These are phyloP conservation scores for Andrena haemorrhoa DNA, from an alignment of 2,888 invertebrate species.

Conservation along the genomic window DNA sequence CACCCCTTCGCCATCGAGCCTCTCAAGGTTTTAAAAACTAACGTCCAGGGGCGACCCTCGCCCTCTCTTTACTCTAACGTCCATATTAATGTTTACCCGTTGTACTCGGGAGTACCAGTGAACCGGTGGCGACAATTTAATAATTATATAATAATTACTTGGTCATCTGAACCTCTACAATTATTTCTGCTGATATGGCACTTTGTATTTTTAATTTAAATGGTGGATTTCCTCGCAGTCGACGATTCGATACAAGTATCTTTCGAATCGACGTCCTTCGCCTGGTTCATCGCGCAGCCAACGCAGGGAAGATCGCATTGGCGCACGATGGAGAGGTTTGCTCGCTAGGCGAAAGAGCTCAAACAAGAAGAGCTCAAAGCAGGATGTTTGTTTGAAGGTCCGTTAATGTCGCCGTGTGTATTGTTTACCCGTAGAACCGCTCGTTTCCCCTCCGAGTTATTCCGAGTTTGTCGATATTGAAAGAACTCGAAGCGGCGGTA, in stretches of 20 bases:
- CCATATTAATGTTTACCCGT: not conserved
- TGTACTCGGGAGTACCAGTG: not conserved
- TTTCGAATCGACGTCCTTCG: slow-evolving; percentile 7
- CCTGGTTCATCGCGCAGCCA: slow-evolving; percentile 14
- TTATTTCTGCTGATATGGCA: too few species aligned
- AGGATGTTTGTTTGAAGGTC: slow-evolving; percentile 80
- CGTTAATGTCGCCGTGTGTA: slow-evolving; percentile 79
- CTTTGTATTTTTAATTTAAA: not conserved
- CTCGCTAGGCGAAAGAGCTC: slow-evolving; percentile 53
- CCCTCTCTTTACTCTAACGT: not conserved
- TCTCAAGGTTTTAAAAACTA: not conserved
- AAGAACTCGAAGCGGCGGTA: slow-evolving; percentile 71
- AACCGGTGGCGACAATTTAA: too few species aligned
- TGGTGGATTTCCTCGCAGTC: too few species aligned
- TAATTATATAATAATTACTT: too few species aligned
- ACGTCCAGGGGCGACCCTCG: slow-evolving; percentile 4
- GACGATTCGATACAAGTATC: slow-evolving; percentile 16
- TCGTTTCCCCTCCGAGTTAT: slow-evolving; percentile 62
- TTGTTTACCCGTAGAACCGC: slow-evolving; percentile 77
- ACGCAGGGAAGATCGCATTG: slow-evolving; percentile 29
- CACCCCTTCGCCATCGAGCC: slow-evolving; percentile 11
- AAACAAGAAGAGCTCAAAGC: slow-evolving; percentile 73
- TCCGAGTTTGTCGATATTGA: slow-evolving; percentile 74
- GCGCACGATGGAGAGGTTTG: slow-evolving; percentile 26
- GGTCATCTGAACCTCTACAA: too few species aligned